These are phyloP conservation scores for Microctonus hyperodae DNA, from an alignment of 2,888 invertebrate species.

Conservation along the genomic window DNA sequence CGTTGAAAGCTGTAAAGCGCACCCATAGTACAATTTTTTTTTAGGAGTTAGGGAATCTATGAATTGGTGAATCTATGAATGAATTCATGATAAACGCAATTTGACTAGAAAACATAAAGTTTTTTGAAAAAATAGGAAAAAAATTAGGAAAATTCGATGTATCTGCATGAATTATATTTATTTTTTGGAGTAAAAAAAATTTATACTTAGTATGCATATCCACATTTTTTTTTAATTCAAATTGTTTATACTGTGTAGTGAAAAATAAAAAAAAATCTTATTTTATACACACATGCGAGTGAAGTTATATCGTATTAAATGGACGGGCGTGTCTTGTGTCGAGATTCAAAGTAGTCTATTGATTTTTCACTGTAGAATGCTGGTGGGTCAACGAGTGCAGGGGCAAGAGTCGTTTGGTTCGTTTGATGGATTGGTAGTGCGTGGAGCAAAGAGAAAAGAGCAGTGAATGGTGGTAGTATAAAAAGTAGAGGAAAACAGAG, in stretches of 20 bases:
- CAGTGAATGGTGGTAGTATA: neutral
- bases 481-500: slow-evolving; percentile 1
- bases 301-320: slow-evolving; percentile 6
- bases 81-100: neutral
- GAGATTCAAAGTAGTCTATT: slow-evolving; percentile 36
- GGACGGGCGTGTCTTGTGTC: slow-evolving; percentile 10
- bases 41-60: neutral
- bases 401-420: slow-evolving; percentile 20
- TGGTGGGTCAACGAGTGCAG: slow-evolving; percentile 37
- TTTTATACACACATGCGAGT: neutral
- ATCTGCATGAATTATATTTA: too few species aligned
- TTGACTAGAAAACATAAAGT: neutral
- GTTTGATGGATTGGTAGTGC: neutral
- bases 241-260: too few species aligned
- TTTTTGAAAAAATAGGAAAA: too few species aligned
- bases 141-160: too few species aligned
- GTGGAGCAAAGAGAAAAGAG: neutral
- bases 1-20: slow-evolving; percentile 13
- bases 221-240: too few species aligned
- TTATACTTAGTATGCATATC: too few species aligned
- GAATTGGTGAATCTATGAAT: too few species aligned
- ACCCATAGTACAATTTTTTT: neutral
- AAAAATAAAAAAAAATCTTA: neutral
- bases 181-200: too few species aligned
- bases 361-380: slow-evolving; percentile 35